Percentiles rank a stretch among this genome's conserved stretches.
These are phyloP conservation scores for Nymphalis c-album DNA, from an alignment of 2,888 invertebrate genomes.

Conservation along the genomic window DNA sequence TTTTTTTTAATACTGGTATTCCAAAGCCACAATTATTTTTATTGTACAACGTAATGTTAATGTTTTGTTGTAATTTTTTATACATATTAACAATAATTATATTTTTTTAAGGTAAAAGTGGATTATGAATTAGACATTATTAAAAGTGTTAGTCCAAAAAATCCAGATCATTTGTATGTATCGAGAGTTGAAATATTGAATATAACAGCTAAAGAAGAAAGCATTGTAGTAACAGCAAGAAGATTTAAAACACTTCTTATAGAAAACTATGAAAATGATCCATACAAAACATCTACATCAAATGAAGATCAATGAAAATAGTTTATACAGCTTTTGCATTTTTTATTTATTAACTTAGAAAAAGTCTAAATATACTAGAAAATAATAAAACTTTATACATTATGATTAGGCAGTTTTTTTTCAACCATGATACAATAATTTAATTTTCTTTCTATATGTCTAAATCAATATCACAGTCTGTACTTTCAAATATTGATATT, in stretches of 20 bases:
- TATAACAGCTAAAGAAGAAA: slow-evolving; percentile 78
- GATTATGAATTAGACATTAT: slow-evolving; percentile 91
- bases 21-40: too few relatives aligned
- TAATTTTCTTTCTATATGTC: slow-evolving; percentile 58
- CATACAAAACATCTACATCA: slow-evolving; percentile 61
- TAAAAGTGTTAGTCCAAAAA: slow-evolving; percentile 84
- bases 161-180: slow-evolving; percentile 85
- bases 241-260: slow-evolving; percentile 86
- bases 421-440: slow-evolving; percentile 19
- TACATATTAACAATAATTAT: too few relatives aligned
- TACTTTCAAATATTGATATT: slow-evolving; percentile 76
- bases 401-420: slow-evolving; percentile 9
- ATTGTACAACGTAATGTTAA: too few relatives aligned
- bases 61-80: too few relatives aligned
- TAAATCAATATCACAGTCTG: slow-evolving; percentile 78
- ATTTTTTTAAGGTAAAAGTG: slow-evolving; percentile 77
- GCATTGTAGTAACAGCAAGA: slow-evolving; percentile 82
- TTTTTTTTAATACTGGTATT: too few relatives aligned
- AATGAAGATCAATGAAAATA: slow-evolving; percentile 42
- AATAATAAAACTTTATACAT: too few relatives aligned
- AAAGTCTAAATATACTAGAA: slow-evolving; percentile 28
- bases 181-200: slow-evolving; percentile 85
- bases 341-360: slow-evolving; percentile 16
- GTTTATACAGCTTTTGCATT: slow-evolving; percentile 23
- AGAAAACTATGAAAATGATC: slow-evolving; percentile 85